Evolutionary conservation across 1,140 invertebrate genomes (phyloP), one percentile per base, ranked within the genome.

Genomic region (Cephus cinctus): DNA sequence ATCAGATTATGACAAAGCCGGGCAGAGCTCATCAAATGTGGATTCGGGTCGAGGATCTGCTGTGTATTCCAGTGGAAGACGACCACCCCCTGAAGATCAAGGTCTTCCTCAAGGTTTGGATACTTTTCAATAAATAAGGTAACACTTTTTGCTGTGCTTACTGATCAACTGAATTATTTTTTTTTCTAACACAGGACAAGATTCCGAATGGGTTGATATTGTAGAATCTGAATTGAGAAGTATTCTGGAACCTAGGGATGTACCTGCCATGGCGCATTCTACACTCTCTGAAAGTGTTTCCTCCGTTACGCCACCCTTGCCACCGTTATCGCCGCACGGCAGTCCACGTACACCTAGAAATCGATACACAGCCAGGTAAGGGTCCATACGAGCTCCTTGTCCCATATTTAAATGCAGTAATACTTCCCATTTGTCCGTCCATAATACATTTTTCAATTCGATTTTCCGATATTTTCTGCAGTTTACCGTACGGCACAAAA

Each of bases 181-280:
- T n/a, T n/a, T n/a, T n/a, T n/a, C n/a, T n/a, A n/a, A n/a, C n/a
- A 41, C 47, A 85, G 81, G 70, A 50, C 84, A 84, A 60, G 87
- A 89, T 58, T 85, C 86, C 2, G 88, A 90, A 69, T 92, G 89
- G 89, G 87, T 89, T 8, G 88, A 90, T 58, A 81, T 90, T 36
- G 88, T 90, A 2, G 88, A 92, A 72, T 85, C 84, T 6, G 89
- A 90, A 66, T 77, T 90, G 15, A 76, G 87, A 21, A 85, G 87
- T 60, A 90, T 90, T 61, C 68, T 90, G 35, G 86, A 90, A 63
- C 85, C 86, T 19, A 83, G 58, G 59, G 78, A 70, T 55, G 69
- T 61, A 48, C 70, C 67, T 48, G 66, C 62, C 58, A 80, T 67
- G 73, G 71, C 55, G 59, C 79, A 79, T 61, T 81, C 80, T 2